A percentile compares a stretch with the other conserved stretches of the same genome.
phyloP scores from a whole-genome alignment of 2,888 invertebrate species.

The Leptopilina syphax region DNA sequence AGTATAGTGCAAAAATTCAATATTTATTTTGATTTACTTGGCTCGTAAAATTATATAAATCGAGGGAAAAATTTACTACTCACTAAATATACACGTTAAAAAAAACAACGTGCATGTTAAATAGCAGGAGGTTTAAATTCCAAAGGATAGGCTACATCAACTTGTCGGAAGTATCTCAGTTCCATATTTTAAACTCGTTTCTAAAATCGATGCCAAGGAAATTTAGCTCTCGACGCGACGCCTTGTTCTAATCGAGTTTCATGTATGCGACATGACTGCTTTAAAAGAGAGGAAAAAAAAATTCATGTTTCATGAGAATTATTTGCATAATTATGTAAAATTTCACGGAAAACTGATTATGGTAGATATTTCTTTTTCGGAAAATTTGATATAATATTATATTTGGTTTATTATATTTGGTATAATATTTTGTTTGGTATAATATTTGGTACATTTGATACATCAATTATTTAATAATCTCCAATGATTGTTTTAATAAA shows the following conservation, averaged over 20 bases:
- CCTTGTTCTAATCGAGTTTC: slow-evolving; percentile 14
- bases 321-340: too few relatives aligned
- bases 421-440: too few relatives aligned
- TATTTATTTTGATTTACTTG: slow-evolving; percentile 27
- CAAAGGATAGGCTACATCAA: not conserved
- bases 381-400: too few relatives aligned
- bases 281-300: too few relatives aligned
- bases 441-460: too few relatives aligned
- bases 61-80: not conserved
- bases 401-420: too few relatives aligned
- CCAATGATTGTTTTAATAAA: too few relatives aligned
- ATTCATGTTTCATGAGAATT: too few relatives aligned
- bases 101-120: not conserved
- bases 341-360: too few relatives aligned
- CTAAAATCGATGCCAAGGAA: slow-evolving; percentile 22
- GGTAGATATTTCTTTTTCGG: too few relatives aligned
- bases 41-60: slow-evolving; percentile 12
- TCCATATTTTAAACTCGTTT: slow-evolving; percentile 35
- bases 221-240: slow-evolving; percentile 5
- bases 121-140: not conserved
- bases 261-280: not conserved
- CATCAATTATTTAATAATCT: too few relatives aligned
- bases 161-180: slow-evolving; percentile 18
- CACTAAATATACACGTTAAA: not conserved
- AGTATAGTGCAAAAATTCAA: too few relatives aligned